Evolutionary conservation across 2,888 invertebrate species (phyloP).

Genomic region (Furcula furcula): DNA sequence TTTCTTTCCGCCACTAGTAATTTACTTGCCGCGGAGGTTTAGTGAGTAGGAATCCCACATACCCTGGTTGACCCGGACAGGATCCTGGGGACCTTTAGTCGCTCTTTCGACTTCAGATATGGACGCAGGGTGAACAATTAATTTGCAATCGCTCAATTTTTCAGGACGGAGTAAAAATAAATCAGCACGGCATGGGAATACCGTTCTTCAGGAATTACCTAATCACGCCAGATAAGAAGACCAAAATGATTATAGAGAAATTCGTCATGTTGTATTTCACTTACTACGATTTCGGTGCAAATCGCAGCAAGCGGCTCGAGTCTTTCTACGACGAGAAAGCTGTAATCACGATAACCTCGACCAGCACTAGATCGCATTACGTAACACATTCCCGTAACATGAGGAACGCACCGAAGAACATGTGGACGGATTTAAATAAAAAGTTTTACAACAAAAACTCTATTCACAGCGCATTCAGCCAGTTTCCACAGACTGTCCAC

Average conservation of each 20-base stretch:
- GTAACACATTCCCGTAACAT: slow-evolving; percentile 30
- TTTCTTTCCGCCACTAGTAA: too few species aligned
- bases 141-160: too few species aligned
- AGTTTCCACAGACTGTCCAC: slow-evolving; percentile 48
- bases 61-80: too few species aligned
- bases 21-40: too few species aligned
- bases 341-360: slow-evolving; percentile 35
- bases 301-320: slow-evolving; percentile 32
- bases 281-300: slow-evolving; percentile 42
- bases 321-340: slow-evolving; percentile 46
- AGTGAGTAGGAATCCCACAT: too few species aligned
- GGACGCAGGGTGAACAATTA: too few species aligned
- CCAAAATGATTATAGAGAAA: slow-evolving; percentile 59
- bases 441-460: neutral
- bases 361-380: slow-evolving; percentile 43
- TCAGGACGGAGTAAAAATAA: slow-evolving; percentile 66
- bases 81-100: too few species aligned
- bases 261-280: slow-evolving; percentile 62
- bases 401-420: slow-evolving; percentile 16
- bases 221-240: slow-evolving; percentile 36
- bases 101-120: too few species aligned
- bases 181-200: slow-evolving; percentile 46
- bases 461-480: neutral
- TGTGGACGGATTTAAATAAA: neutral
- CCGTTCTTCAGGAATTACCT: slow-evolving; percentile 59